phyloP scores from a whole-genome alignment of 2,797 vertebrate genomes.

The Lepus oiostolus region DNA sequence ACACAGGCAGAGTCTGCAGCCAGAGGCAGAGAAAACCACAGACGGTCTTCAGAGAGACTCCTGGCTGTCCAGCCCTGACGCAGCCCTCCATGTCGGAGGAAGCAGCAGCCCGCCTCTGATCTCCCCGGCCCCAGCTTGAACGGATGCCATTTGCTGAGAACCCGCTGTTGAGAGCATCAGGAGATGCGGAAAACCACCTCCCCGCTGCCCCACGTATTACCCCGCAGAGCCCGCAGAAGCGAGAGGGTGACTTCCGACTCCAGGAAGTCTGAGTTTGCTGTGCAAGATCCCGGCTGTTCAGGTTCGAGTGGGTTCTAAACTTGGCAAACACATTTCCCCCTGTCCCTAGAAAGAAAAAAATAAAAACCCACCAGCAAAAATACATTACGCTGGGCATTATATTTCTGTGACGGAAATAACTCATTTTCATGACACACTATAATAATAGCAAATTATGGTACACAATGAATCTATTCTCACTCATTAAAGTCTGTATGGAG shows the following conservation, averaged over 20 bases:
- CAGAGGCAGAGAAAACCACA: neutral
- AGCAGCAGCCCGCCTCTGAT: neutral
- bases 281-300: neutral
- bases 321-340: constrained; percentile 71
- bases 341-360: constrained; percentile 70
- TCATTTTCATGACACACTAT: constrained; percentile 84
- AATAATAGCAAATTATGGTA: constrained; percentile 84
- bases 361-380: constrained; percentile 76
- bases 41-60: neutral
- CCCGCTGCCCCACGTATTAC: fast-evolving
- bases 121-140: neutral
- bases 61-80: neutral
- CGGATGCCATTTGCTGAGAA: neutral
- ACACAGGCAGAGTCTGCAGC: fast-evolving
- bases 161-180: fast-evolving
- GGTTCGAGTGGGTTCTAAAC: constrained; percentile 68
- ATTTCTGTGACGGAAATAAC: constrained; percentile 85
- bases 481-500: constrained; percentile 83
- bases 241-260: too few relatives aligned
- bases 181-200: neutral
- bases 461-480: constrained; percentile 83
- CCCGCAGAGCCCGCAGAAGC: fast-evolving
- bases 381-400: constrained; percentile 81
- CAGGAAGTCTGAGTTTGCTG: neutral
- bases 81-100: neutral